Base-by-base conservation (phyloP, 2,888 invertebrate genomes). In the Drosophila yooni region DNA sequence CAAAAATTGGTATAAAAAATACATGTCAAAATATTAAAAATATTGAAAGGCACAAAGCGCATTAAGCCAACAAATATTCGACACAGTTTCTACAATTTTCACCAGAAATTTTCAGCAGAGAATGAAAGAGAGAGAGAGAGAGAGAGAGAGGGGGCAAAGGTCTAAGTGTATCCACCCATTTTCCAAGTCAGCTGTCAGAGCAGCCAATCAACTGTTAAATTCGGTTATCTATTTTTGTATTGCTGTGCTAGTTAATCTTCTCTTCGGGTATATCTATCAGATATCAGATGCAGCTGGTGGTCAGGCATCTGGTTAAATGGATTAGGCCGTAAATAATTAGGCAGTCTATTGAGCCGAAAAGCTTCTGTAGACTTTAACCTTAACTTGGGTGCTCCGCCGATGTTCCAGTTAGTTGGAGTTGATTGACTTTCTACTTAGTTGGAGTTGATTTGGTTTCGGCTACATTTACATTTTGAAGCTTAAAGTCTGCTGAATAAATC, bases 171-270 rank as follows among this genome's bases (percentile, higher is more conserved):
- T 61, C 29, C 33, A 15, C 25, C 27, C 18, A 15, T 51, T 31
- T 50, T 33, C 6, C n/a, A 43, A n/a, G 38, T 8, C 56, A 56
- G 13, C 29, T 34, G 31, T 51, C 48, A 29, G 25, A 21, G 36
- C 25, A 50, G 25, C 46, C 89, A 90, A 74, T 90, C 79, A 87
- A 74, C 83, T 77, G 90, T 88, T 88, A 86, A 87, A 86, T 87
- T 90, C 78, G 73, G 72, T 82, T 82, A 86, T 85, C 76, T 76
- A 66, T 67, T 86, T 76, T 76, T 31, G 50, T 38, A 59, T 50
- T 21, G 31, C 13, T 56, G n/a, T 52, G 31, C 71, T 66, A 87
- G 88, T 89, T 89, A 87, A 83, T 81, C 81, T 81, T 53, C 66
- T 57, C 51, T 25, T 62, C 13, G 15, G 58, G 46, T 65, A 48